Evolutionary conservation across 2,888 invertebrate genomes (phyloP).

Genomic region (Timema podura): DNA sequence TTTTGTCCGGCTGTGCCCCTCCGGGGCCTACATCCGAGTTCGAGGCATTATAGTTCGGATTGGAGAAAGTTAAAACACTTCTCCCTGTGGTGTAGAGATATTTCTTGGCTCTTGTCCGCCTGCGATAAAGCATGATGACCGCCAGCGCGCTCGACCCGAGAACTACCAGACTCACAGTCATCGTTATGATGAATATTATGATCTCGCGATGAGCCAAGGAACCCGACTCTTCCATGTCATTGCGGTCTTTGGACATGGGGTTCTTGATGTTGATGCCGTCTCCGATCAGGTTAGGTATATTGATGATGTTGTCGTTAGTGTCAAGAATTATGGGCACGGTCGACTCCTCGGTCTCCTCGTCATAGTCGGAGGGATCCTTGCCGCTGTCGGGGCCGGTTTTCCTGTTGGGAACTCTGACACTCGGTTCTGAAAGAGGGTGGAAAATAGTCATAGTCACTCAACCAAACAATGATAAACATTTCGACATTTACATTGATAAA

Average conservation of each 20-base stretch:
- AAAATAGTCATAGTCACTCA: too few relatives aligned
- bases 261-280: background rate
- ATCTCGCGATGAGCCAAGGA: slow-evolving; percentile 8
- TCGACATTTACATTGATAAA: too few relatives aligned
- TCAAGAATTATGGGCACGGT: background rate
- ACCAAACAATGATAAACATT: too few relatives aligned
- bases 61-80: slow-evolving; percentile 79
- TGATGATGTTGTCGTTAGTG: background rate
- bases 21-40: slow-evolving; percentile 50
- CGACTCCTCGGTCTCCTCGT: background rate
- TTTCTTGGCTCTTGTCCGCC: slow-evolving; percentile 49
- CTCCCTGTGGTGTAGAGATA: slow-evolving; percentile 53
- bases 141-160: slow-evolving; percentile 28
- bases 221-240: too few relatives aligned
- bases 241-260: too few relatives aligned
- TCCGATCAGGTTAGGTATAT: background rate
- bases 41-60: slow-evolving; percentile 76
- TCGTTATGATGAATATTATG: slow-evolving; percentile 20
- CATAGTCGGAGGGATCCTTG: slow-evolving; percentile 13
- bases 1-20: slow-evolving; percentile 45
- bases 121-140: slow-evolving; percentile 44
- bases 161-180: slow-evolving; percentile 20
- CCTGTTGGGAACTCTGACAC: slow-evolving; percentile 8
- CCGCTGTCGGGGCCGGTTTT: slow-evolving; percentile 19
- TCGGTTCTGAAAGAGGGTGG: background rate